A percentile compares a stretch with the other conserved stretches of the same genome.
Conservation (phyloP, 2,113 vertebrate genomes). For the Oceanodroma tethys region DNA sequence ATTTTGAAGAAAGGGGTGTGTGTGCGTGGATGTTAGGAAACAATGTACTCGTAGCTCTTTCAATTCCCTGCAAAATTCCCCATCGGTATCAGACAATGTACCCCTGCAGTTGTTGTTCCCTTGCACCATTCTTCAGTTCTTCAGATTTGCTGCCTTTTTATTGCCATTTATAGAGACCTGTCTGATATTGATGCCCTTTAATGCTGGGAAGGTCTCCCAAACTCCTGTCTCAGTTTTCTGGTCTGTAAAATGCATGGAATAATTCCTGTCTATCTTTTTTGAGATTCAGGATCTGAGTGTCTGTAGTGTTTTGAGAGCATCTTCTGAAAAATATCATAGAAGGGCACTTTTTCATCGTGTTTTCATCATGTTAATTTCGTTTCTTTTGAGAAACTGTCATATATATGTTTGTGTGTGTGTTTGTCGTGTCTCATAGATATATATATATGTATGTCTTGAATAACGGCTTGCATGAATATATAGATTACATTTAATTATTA, state of each 20-base stretch:
- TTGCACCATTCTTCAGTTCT: neutral
- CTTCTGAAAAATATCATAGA: neutral
- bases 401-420: neutral
- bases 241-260: neutral
- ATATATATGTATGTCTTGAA: neutral
- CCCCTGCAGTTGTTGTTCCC: neutral
- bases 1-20: neutral
- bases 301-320: neutral
- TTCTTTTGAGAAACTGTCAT: neutral
- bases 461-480: neutral
- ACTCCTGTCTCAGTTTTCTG: neutral
- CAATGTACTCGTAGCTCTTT: neutral
- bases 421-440: neutral
- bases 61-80: neutral
- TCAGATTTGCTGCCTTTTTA: neutral
- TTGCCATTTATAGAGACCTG: neutral
- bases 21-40: accelerated
- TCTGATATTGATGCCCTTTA: neutral
- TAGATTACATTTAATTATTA: neutral
- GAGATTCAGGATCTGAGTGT: neutral
- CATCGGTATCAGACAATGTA: neutral
- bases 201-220: neutral
- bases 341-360: neutral
- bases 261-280: neutral
- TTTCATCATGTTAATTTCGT: neutral